Evolutionary conservation across 2,113 vertebrate genomes (phyloP), one percentile per base, ranked within the genome.

Genomic region (Pachycephala philippinensis): DNA sequence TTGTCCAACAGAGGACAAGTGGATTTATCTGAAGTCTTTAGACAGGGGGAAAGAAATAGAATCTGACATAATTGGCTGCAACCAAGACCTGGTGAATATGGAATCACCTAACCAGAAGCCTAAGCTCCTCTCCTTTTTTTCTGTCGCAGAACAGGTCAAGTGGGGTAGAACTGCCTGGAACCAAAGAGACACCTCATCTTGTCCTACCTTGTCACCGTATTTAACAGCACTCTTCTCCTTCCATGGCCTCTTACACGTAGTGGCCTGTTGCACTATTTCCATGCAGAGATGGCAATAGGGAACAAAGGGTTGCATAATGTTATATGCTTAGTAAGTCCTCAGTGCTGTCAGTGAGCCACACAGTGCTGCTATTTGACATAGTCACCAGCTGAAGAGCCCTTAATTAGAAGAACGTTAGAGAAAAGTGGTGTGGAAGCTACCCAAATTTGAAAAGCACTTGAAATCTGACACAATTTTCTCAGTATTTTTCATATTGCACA

Each of bases 11-110:
- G 18, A 79, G 37, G 15, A 52, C 9, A 40, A 64, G 4, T 52
- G 22, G 22, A 50, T 74, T 84, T 77, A 11, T 74, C 30, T 52
- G 64, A 64, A 90, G 20, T 37, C 21, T 82, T 61, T 50, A 45
- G 27, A 26, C 1, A 1, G 2, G 4, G 22, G 9, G 3, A 42
- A 15, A 42, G 20, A 61, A 79, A 61, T 4, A 47, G 20, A 8
- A 61, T 83, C 33, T 89, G 28, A 15, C 21, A 4, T 50, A 63
- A 3, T 5, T 49, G 27, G 10, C 53, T 70, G 30, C 80, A 64
- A 22, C 54, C 18, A 60, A 85, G 30, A 44, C 10, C 33, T 65
- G 7, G 9, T 70, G 37, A 74, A 74, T 82, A 52, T 12, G 31
- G 30, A 69, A 56, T 78, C 30, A 27, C 13, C 28, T 10, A 27